Percentiles rank a stretch among this genome's conserved stretches.
phyloP scores from a whole-genome alignment of 2,888 invertebrate genomes.

The Athalia rosae region DNA sequence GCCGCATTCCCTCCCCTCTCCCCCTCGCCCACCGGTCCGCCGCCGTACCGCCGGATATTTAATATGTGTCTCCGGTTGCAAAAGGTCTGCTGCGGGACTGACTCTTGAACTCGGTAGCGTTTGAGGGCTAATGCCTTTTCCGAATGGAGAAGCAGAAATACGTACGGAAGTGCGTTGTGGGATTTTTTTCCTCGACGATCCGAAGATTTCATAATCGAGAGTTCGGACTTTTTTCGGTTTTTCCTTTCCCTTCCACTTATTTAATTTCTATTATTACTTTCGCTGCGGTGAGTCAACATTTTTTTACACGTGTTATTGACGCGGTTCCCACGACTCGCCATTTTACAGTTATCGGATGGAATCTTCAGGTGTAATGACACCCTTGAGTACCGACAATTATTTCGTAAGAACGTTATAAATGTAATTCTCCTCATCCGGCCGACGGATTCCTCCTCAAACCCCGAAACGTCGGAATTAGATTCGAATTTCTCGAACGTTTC shows the following conservation, averaged over 20 bases:
- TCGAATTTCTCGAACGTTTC: too few species aligned
- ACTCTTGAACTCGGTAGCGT: background rate
- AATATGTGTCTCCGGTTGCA: conserved; percentile 50
- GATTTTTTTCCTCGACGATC: background rate
- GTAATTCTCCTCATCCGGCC: background rate
- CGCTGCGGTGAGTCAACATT: background rate
- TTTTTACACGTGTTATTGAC: background rate
- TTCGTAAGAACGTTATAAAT: conserved; percentile 22
- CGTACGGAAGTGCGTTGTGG: background rate
- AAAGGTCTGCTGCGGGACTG: background rate
- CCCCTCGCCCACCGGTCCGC: conserved; percentile 14
- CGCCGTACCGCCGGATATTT: conserved; percentile 40
- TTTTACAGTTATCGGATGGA: conserved; percentile 13
- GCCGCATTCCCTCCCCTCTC: conserved; percentile 13
- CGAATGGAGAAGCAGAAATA: background rate
- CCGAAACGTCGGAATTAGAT: background rate
- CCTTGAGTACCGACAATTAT: conserved; percentile 20
- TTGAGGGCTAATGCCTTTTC: conserved; percentile 12
- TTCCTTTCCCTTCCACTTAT: background rate
- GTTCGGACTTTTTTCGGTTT: conserved; percentile 20
- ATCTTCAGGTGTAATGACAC: conserved; percentile 29
- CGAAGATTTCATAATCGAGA: too few species aligned
- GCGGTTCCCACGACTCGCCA: conserved; percentile 28
- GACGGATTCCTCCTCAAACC: background rate
- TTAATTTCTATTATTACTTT: background rate